Base-by-base conservation (phyloP, 2,888 invertebrate genomes). In the Heliconius charithonia region DNA sequence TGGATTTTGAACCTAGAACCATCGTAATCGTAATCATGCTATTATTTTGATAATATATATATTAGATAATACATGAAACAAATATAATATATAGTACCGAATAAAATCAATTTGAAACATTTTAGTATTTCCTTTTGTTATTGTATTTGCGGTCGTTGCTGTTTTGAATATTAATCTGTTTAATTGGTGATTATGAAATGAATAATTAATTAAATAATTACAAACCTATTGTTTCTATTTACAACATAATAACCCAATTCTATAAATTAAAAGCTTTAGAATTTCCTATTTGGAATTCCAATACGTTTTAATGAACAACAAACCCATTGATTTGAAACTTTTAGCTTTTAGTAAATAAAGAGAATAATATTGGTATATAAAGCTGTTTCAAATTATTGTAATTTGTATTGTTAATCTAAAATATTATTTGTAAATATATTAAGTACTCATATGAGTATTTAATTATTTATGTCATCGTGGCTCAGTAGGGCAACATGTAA, bases 181-280 rank as follows among this genome's bases (percentile, higher is more conserved):
- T 62, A 62, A 62, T 56, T 71, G 29, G 56, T 32, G 37, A 73
- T 73, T 74, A 74, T 27, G 25, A 41, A 74, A 63, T n/a, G 63
- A 74, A 45, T 62, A 41, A 63, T 27, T 63, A n/a, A 74, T 63
- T 63, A 41, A 56, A 72, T 56, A 72, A 56, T 72, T 71, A 72
- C 13, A 29, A 72, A 27, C 56, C 29, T 19, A 45, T 71, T 71
- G 22, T 51, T 71, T 56, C 45, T 71, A 29, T n/a, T 16, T 29
- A 27, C 51, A 51, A 45, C 45, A 27, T 51, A 71, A 63, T 63
- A 41, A 63, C 12, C 27, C 41, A 45, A 63, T 63, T 22, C 32
- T 72, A 56, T 72, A 72, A 72, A 72, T 72, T 72, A 59, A 32
- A 59, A 72, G 72, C 72, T 72, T 72, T 59, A 2, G 37, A 72